Evolutionary conservation across 2,797 vertebrate species (phyloP).

Genomic region (Austrolebias charrua): DNA sequence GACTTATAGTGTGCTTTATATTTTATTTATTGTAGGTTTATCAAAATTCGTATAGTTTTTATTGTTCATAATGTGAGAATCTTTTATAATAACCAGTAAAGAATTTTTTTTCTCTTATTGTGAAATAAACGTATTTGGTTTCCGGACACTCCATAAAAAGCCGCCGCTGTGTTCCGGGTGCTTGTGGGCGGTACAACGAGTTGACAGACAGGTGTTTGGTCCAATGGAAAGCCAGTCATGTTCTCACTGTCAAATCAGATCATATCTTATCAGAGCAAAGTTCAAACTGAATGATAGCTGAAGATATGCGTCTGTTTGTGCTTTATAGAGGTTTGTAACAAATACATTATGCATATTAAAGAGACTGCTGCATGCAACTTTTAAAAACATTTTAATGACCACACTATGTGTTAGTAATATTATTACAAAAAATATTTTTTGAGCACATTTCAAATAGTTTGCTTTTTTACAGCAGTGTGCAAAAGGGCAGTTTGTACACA

Average conservation of each 20-base stretch:
- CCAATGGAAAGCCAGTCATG: conserved; percentile 45
- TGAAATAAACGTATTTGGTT: conserved; percentile 12
- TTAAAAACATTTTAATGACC: too few relatives aligned
- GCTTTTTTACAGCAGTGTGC: conserved; percentile 64
- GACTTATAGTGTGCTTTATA: rapidly evolving
- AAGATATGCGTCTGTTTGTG: neutral
- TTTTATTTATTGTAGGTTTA: neutral
- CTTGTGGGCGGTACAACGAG: neutral
- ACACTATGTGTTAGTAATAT: neutral
- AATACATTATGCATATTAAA: neutral
- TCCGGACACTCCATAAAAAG: neutral
- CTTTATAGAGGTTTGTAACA: neutral
- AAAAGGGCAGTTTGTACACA: conserved; percentile 77
- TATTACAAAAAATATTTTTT: neutral
- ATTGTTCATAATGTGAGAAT: neutral
- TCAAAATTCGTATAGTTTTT: rapidly evolving
- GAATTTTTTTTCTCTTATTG: conserved; percentile 24
- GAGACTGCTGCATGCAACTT: neutral
- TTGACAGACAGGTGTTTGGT: conserved; percentile 17
- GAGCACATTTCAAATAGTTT: too few relatives aligned
- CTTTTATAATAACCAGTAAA: neutral
- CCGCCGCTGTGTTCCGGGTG: too few relatives aligned
- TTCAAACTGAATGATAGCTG: conserved; percentile 11
- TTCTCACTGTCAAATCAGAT: neutral
- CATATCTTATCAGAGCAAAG: conserved; percentile 22